phyloP scores from a whole-genome alignment of 2,888 invertebrate genomes.

The Pandemis corylana region DNA sequence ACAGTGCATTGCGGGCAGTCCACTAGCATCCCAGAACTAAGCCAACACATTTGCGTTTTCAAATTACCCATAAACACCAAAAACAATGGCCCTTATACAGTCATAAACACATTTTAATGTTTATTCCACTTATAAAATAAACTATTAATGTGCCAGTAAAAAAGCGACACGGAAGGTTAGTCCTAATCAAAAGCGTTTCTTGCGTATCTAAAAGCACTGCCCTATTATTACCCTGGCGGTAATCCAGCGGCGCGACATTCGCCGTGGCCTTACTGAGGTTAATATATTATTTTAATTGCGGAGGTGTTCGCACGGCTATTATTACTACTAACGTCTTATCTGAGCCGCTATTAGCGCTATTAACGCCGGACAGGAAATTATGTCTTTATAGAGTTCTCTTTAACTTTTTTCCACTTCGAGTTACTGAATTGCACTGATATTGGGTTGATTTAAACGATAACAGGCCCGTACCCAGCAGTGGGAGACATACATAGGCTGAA shows the following conservation, averaged over 20 bases:
- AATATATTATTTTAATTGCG: slow-evolving; percentile 70
- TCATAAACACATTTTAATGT: slow-evolving; percentile 6
- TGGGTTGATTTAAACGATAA: no score
- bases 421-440: no score
- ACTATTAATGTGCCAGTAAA: not conserved
- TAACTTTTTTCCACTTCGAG: not conserved
- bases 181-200: slow-evolving; percentile 45
- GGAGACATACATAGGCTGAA: no score
- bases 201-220: slow-evolving; percentile 47
- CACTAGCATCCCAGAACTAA: not conserved
- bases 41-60: not conserved
- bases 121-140: slow-evolving; percentile 3
- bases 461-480: no score
- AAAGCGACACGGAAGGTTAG: slow-evolving; percentile 33
- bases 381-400: slow-evolving; percentile 27
- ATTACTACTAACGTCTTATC: slow-evolving; percentile 39
- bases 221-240: slow-evolving; percentile 64
- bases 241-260: slow-evolving; percentile 75
- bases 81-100: not conserved
- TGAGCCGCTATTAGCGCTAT: slow-evolving; percentile 35
- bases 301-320: slow-evolving; percentile 41
- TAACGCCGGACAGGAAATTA: slow-evolving; percentile 34
- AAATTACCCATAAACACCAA: not conserved
- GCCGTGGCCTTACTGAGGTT: slow-evolving; percentile 77
- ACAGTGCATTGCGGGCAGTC: no score